Evolutionary conservation across 2,797 vertebrate genomes (phyloP).

Genomic region (Mareca penelope): DNA sequence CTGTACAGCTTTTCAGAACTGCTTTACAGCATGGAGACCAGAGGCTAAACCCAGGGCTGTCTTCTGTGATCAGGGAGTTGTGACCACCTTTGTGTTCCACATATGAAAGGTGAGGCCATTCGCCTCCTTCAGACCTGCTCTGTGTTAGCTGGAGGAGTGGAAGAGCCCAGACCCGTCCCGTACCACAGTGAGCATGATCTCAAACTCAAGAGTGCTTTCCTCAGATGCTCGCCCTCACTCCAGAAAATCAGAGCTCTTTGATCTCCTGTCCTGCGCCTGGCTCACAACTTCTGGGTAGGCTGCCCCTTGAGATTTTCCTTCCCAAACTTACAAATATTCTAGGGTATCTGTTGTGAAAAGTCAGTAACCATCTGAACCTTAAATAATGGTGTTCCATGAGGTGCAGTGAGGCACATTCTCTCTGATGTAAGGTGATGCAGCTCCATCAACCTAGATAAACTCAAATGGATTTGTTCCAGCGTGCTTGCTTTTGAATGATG

Average conservation of each 20-base stretch:
- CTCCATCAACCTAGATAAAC: not conserved
- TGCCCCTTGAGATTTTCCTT: conserved; percentile 53
- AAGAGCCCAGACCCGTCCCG: not conserved
- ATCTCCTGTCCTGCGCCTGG: not conserved
- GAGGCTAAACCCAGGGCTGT: not conserved
- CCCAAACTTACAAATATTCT: not conserved
- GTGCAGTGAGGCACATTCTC: not conserved
- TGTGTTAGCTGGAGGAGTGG: not conserved
- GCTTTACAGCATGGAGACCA: not conserved
- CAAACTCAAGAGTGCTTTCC: not conserved
- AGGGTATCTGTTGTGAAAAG: not conserved
- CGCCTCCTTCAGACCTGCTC: not conserved
- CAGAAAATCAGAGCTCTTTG: not conserved
- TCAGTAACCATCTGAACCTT: not conserved
- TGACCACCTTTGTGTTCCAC: not conserved
- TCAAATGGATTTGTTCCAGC: not conserved
- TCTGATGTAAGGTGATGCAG: not conserved
- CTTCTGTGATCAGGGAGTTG: not conserved
- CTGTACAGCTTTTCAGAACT: not conserved
- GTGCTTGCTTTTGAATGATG: not conserved
- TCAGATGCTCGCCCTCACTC: not conserved
- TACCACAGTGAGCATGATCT: not conserved
- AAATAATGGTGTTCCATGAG: not conserved
- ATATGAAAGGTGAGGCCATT: not conserved
- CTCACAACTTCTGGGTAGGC: conserved; percentile 34